These are phyloP conservation scores for Eurystomus glaucurus DNA, from an alignment of 2,797 vertebrate species.

Conservation along the genomic window DNA sequence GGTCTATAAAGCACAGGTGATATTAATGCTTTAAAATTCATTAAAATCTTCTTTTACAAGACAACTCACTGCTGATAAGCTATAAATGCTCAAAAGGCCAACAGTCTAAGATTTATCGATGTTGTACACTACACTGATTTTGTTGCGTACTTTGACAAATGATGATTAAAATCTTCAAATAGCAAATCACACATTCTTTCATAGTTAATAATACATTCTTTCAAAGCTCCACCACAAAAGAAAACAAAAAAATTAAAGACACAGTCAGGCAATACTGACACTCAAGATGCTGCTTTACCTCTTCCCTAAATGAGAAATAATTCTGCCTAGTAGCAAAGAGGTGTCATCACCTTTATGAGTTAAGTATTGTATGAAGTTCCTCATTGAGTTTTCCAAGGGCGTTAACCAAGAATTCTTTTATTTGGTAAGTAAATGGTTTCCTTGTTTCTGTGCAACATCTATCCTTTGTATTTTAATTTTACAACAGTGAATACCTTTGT, in stretches of 20 bases:
- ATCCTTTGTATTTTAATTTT: neutral
- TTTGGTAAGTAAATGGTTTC: constrained; percentile 34
- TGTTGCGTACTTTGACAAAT: neutral
- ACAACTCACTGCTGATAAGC: neutral
- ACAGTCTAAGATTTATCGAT: neutral
- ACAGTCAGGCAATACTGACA: neutral
- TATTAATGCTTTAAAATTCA: neutral
- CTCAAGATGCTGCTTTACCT: neutral
- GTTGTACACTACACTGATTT: neutral
- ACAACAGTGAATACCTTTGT: neutral
- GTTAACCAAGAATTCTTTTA: constrained; percentile 68
- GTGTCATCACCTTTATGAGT: neutral
- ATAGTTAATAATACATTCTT: neutral
- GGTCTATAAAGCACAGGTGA: neutral
- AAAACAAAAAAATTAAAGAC: neutral
- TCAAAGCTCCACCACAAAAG: neutral
- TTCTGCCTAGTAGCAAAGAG: constrained; percentile 47
- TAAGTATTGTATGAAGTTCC: neutral
- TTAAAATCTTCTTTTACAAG: neutral
- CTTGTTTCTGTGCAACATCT: neutral
- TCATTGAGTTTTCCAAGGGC: constrained; percentile 50
- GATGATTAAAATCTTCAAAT: neutral
- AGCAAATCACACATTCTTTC: neutral
- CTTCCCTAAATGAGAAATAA: constrained; percentile 39
- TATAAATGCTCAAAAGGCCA: neutral